Evolutionary conservation across 2,888 invertebrate genomes (phyloP).

Genomic region (Syritta pipiens): DNA sequence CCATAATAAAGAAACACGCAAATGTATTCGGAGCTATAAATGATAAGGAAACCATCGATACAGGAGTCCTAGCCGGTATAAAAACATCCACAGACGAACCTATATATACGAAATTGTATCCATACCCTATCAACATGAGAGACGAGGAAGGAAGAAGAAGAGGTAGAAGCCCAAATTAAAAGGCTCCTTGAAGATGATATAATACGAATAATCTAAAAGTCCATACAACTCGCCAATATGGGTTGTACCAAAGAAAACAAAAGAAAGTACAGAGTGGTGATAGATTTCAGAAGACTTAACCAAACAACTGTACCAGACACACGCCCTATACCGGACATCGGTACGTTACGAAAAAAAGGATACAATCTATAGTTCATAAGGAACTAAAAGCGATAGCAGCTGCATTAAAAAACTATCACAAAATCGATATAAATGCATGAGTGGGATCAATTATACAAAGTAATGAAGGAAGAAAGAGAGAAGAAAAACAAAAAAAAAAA

Average conservation of each 20-base stretch:
- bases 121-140: constrained; percentile 16
- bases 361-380: constrained; percentile 43
- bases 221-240: not conserved
- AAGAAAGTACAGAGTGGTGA: not conserved
- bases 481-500: too few species aligned
- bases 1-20: not conserved
- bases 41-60: not conserved
- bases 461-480: too few species aligned
- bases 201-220: not conserved
- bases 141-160: too few species aligned
- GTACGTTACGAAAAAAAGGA: constrained; percentile 33
- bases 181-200: not conserved
- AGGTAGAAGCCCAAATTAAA: constrained; percentile 18
- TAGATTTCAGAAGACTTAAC: not conserved
- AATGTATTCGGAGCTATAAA: constrained; percentile 12
- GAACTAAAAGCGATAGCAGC: constrained; percentile 44
- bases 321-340: not conserved
- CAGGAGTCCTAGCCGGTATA: constrained; percentile 14
- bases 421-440: too few species aligned
- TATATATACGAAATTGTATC: not conserved
- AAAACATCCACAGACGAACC: constrained; percentile 16
- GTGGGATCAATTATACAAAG: too few species aligned
- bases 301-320: not conserved
- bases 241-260: not conserved
- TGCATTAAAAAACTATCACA: constrained; percentile 41